Evolutionary conservation across 2,888 invertebrate species (phyloP), one percentile per base, ranked within the genome.

Genomic region (Cerastis rubricosa): DNA sequence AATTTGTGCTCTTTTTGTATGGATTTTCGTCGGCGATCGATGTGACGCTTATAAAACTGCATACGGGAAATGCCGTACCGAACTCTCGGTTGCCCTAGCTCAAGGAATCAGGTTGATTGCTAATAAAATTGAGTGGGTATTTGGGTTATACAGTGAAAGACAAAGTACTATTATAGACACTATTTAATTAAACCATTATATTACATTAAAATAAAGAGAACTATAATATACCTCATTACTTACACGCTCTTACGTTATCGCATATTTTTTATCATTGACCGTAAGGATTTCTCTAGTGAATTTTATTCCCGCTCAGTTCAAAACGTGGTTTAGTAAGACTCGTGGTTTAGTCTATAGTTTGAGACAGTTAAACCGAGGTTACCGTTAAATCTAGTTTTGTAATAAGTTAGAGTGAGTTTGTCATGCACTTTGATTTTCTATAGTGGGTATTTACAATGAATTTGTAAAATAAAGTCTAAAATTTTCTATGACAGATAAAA

Each of bases 181-280:
- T 76, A 81, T 85, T 85, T 85, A 78, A 72, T 87, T 74, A 78
- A 75, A 81, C 67, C 72, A 87, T 49, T 85, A 85, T 82, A 85
- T 61, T 85, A 85, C 83, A 85, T 79, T 79, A 78, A 77, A 86
- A 80, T 80, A 63, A 85, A 54, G 66, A 70, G 69, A 69, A 84
- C 69, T 76, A 71, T 69, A 73, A 47, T 71, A 67, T 51, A 80
- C 47, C 64, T 74, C 6, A 78, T 76, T 78, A 67, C 29, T 76
- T 80, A 73, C 64, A 76, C 5, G 14, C 29, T 54, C 14, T 35
- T 78, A 64, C 1, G n/a, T 43, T 43, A 17, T 59, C 59, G 43
- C 43, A 17, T 64, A 43, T 43, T 43, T 43, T 64, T 64, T 43
- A n/a, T 43, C 2, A 14, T 64, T 40, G 9, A 11, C 25, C 22